Evolutionary conservation across 1,140 invertebrate species (phyloP).

Genomic region (Diorhabda carinulata): DNA sequence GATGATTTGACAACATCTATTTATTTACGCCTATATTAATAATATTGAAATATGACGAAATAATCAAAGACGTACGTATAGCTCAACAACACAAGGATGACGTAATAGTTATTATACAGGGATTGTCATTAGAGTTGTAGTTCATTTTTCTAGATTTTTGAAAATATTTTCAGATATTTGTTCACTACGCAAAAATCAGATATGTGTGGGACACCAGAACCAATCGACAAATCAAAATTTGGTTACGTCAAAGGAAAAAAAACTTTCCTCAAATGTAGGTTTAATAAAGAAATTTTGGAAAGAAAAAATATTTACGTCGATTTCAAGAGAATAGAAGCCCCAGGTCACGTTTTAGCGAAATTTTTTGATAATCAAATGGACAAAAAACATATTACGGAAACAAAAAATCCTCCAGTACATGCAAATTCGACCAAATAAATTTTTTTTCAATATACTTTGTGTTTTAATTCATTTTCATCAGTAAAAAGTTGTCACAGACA

Average conservation of each 20-base stretch:
- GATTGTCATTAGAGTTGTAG: neutral
- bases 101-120: too few relatives aligned
- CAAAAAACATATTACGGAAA: slow-evolving; percentile 28
- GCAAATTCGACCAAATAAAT: too few relatives aligned
- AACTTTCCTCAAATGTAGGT: slow-evolving; percentile 30
- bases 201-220: neutral
- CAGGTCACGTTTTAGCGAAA: slow-evolving; percentile 32
- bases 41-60: too few relatives aligned
- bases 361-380: slow-evolving; percentile 37
- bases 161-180: slow-evolving; percentile 11
- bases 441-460: too few relatives aligned
- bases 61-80: too few relatives aligned
- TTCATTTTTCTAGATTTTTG: neutral
- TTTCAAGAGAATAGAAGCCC: slow-evolving; percentile 33
- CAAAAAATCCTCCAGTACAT: neutral
- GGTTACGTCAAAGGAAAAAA: slow-evolving; percentile 31
- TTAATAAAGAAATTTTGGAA: slow-evolving; percentile 35
- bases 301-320: slow-evolving; percentile 39
- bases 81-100: too few relatives aligned
- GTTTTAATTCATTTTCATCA: too few relatives aligned
- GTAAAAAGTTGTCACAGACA: too few relatives aligned
- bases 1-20: too few relatives aligned
- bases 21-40: too few relatives aligned
- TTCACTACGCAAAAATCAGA: neutral
- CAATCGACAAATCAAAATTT: slow-evolving; percentile 26